phyloP scores from a whole-genome alignment of 2,797 vertebrate species.

The Poecilia gillii region DNA sequence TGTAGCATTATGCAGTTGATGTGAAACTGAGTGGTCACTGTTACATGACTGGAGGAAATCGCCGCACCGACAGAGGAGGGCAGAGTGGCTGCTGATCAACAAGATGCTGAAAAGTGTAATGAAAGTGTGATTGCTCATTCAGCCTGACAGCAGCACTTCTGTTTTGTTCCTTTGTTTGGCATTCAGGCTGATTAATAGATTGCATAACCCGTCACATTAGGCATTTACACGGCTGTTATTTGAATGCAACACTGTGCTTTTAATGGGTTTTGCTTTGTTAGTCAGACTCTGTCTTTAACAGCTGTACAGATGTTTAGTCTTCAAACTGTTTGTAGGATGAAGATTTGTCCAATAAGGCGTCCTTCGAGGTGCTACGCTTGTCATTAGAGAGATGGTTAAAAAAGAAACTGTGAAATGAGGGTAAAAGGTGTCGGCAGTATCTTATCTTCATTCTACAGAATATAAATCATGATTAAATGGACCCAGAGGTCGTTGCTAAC shows the following conservation, averaged over 20 bases:
- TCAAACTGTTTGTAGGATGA: constrained; percentile 28
- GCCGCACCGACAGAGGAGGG: constrained; percentile 9
- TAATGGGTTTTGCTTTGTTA: constrained; percentile 20
- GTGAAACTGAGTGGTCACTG: constrained; percentile 12
- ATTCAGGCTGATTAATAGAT: constrained; percentile 2
- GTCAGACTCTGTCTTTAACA: background rate
- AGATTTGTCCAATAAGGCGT: constrained; percentile 59
- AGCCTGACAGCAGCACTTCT: background rate
- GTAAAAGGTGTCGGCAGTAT: background rate
- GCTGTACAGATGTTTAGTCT: constrained; percentile 20
- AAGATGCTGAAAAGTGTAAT: constrained; percentile 13
- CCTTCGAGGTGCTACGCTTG: constrained; percentile 59
- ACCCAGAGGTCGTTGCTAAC: background rate
- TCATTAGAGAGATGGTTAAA: constrained; percentile 13
- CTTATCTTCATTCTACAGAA: background rate
- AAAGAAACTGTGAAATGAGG: constrained; percentile 18
- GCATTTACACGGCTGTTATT: constrained; percentile 11
- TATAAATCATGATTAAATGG: background rate
- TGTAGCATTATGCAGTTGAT: constrained; percentile 12
- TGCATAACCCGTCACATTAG: constrained; percentile 10
- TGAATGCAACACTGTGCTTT: constrained; percentile 25
- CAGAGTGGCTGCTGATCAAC: constrained; percentile 34
- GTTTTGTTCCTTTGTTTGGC: constrained; percentile 10
- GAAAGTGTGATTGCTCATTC: background rate
- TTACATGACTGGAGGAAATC: constrained; percentile 3